Evolutionary conservation across 2,797 vertebrate species (phyloP).

Genomic region (Melanotaenia parkinsoni): DNA sequence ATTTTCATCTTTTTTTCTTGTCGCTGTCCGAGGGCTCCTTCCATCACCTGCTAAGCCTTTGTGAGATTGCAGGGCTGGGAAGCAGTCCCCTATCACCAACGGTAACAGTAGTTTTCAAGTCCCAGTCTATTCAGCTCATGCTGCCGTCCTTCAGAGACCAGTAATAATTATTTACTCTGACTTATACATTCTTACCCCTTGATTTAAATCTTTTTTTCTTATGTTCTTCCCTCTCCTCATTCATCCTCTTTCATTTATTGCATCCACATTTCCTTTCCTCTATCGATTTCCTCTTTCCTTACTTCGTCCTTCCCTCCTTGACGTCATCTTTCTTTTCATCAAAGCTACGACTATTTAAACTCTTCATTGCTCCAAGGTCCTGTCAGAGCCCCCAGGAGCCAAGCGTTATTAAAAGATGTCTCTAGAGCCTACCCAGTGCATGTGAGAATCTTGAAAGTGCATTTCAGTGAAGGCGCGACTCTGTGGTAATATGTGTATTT

Average conservation of each 20-base stretch:
- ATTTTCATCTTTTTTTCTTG: slow-evolving; percentile 14
- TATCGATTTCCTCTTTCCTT: slow-evolving; percentile 5
- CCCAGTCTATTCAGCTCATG: slow-evolving; percentile 79
- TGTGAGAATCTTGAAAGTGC: slow-evolving; percentile 49
- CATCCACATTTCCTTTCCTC: slow-evolving; percentile 51
- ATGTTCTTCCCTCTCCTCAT: slow-evolving; percentile 42
- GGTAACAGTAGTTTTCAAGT: slow-evolving; percentile 66
- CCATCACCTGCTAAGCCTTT: slow-evolving; percentile 76
- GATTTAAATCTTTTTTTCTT: slow-evolving; percentile 36
- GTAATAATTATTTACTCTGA: slow-evolving; percentile 85
- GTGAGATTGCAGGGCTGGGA: slow-evolving; percentile 73
- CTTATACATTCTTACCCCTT: slow-evolving; percentile 73
- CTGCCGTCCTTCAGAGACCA: slow-evolving; percentile 76
- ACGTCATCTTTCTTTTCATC: slow-evolving; percentile 62
- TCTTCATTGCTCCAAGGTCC: slow-evolving; percentile 69
- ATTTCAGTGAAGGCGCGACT: slow-evolving; percentile 36
- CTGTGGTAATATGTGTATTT: slow-evolving; percentile 40
- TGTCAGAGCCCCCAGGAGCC: slow-evolving; percentile 72
- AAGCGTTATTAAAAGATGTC: slow-evolving; percentile 76
- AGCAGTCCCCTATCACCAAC: slow-evolving; percentile 63
- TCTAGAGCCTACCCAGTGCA: slow-evolving; percentile 50
- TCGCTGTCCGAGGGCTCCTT: slow-evolving; percentile 60
- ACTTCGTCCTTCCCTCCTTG: slow-evolving; percentile 29
- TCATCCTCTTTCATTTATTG: slow-evolving; percentile 47
- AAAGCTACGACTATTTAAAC: slow-evolving; percentile 76